These are phyloP conservation scores for Phycodurus eques DNA, from an alignment of 2,113 vertebrate genomes.

Conservation along the genomic window DNA sequence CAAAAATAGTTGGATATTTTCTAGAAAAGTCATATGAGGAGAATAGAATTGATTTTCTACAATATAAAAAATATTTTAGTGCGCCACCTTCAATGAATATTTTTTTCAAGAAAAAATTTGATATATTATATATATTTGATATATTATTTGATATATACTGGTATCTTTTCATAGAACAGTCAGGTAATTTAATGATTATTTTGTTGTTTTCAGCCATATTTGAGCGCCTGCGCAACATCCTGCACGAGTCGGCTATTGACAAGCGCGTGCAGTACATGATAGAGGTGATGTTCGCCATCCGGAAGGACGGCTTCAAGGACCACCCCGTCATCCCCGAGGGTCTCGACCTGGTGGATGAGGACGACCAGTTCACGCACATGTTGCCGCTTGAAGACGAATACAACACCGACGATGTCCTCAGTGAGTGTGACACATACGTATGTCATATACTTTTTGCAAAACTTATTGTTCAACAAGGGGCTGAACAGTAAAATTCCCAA, in stretches of 20 bases:
- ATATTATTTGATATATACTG: no score
- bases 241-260: slow-evolving; percentile 95
- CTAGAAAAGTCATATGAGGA: no score
- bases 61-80: no score
- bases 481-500: no score
- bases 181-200: background rate
- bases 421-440: slow-evolving; percentile 69
- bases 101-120: no score
- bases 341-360: slow-evolving; percentile 93
- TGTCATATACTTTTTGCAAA: no score
- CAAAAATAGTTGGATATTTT: no score
- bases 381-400: slow-evolving; percentile 96
- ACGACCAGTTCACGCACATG: slow-evolving; percentile 98
- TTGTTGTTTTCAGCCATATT: slow-evolving; percentile 83
- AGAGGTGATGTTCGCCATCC: slow-evolving; percentile 98
- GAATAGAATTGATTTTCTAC: no score
- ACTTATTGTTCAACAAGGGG: no score
- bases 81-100: no score
- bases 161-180: no score
- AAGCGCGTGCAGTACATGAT: slow-evolving; percentile 99
- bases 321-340: slow-evolving; percentile 89
- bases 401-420: slow-evolving; percentile 89
- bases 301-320: slow-evolving; percentile 98
- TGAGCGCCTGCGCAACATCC: slow-evolving; percentile 93
- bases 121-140: no score